Base-by-base conservation (phyloP, 2,113 vertebrate genomes). In the Hirundichthys speculiger region DNA sequence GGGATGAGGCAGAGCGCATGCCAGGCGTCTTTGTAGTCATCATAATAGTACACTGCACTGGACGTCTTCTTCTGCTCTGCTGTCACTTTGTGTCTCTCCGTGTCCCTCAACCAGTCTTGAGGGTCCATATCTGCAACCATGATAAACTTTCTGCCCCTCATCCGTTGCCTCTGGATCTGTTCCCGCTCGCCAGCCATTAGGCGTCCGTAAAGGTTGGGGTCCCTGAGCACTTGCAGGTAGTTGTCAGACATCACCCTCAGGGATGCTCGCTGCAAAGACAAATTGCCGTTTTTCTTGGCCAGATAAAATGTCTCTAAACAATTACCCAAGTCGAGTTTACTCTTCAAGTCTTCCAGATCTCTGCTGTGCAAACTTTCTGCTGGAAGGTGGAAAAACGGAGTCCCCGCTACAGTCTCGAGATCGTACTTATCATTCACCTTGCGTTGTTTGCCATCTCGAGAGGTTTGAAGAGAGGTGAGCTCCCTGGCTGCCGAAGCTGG, bases 171-270 rank as follows among this genome's bases (percentile, higher is more conserved):
- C 60, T 92, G 92, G 76, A 99, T 94, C 58, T 93, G 84, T 13
- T 98, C 94, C 34, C 95, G 69, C 86, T 98, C 96, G 0, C 84
- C 40, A 0, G 94, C 94, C 0, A 92, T 94, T 69, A 99, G 93
- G 25, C 48, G 59, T 13, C 95, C 58, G 0, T 95, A 97, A 85
- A 97, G 84, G 25, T 80, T 85, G 0, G 94, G 91, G 45, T 91
- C 95, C 66, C 85, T 86, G 19, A 99, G 91, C 13, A 96, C 95
- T 59, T 96, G 94, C 1, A 98, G 89, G 65, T 96, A 98, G 89
- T 98, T 95, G 80, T 94, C 90, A 0, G 96, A 97, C 96, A 99
- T 95, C 51, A 96, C 92, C 66, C 78, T 86, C 61, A 93, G 95
- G 60, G 93, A 94, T 0, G 94, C 93, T 27, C 94, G 85, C 73